Base-by-base conservation (phyloP, 1,140 invertebrate species). In the Hyposmocoma kahamanoa region DNA sequence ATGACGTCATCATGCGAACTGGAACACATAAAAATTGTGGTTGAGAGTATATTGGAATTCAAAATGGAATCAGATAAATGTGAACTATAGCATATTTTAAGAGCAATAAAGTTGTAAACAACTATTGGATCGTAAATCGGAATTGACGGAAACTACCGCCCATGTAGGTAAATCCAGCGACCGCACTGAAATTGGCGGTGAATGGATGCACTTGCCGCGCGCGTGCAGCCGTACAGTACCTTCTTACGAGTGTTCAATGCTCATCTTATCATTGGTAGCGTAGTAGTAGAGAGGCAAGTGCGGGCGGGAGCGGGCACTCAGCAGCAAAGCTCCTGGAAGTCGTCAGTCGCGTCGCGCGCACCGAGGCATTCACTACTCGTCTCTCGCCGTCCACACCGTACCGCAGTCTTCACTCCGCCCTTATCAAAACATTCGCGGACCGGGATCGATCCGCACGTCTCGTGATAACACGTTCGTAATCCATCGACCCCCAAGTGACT, bases 361-460 rank as follows among this genome's bases (percentile, higher is more conserved):
- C 62, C 70, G 63, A 46, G 44, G 46, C 47, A 46, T 55, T 41
- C 59, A 63, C 60, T 62, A 54, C 52, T 17, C 13, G 15, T 36
- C 47, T 26, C 45, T 20, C 45, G 21, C 22, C n/a, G 9, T 9
- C 11, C 24, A n/a, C n/a, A n/a, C 24, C 11, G 28, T 36, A 34
- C 36, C 45, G 32, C 44, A 28, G 54, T 46, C 59, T 47, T 47
- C 55, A 66, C 60, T 21, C 55, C 58, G 44, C 64, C 62, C 68
- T 68, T 74, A 72, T 71, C 67, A 76, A 59, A 73, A 72, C 70
- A 73, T 61, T 72, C 64, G 71, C 67, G 66, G 65, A 73, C 61
- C 62, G 59, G 63, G 61, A 78, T 76, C 72, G 72, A 78, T 78
- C 64, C 65, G 72, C 62, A 69, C 65, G 67, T 72, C 67, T 67